Evolutionary conservation across 1,140 invertebrate species (phyloP), one percentile per base, ranked within the genome.

Genomic region (Zaprionus lachaisei): DNA sequence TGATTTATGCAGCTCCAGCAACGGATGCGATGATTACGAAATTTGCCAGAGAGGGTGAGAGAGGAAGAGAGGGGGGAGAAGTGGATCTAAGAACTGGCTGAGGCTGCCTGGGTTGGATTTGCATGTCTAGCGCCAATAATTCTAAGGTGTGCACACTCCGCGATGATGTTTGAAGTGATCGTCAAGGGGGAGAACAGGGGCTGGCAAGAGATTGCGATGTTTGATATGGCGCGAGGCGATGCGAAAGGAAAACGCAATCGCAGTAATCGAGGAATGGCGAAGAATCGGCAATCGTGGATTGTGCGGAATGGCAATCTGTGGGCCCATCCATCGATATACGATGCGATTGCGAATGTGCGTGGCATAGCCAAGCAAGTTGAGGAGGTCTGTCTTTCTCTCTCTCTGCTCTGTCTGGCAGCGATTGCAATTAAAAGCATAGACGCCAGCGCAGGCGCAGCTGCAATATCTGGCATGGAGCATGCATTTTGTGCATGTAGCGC

Each of bases 121-220:
- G 85, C 85, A 90, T 90, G 85, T 90, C 85, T 90, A 90, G 85
- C 82, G 81, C 85, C 85, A 90, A 90, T 90, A 90, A 90, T 90
- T 90, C 85, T 85, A 82, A 84, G 85, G 79, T 79, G 76, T 85
- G 81, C 81, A 60, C 47, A 24, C 41, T 47, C 86, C 77, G 57
- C 60, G 85, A 81, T 89, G 85, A 90, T 89, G 71, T 77, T 60
- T 77, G 77, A 79, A 89, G 84, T 87, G 84, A 69, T 71, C 77
- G 9, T 11, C 31, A 34, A 34, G 31, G 31, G 9, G 4, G 9
- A 3, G 9, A 11, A 11, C 3, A 9, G 69, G 66, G 72, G 41
- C n/a, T 17, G 41, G 41, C 38, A 9, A 17, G 74, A 81, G 84
- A 89, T 87, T 74, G 73, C 79, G 81, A 84, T 78, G 56, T 83